phyloP scores from a whole-genome alignment of 2,888 invertebrate species.

The Caenorhabditis sp. region DNA sequence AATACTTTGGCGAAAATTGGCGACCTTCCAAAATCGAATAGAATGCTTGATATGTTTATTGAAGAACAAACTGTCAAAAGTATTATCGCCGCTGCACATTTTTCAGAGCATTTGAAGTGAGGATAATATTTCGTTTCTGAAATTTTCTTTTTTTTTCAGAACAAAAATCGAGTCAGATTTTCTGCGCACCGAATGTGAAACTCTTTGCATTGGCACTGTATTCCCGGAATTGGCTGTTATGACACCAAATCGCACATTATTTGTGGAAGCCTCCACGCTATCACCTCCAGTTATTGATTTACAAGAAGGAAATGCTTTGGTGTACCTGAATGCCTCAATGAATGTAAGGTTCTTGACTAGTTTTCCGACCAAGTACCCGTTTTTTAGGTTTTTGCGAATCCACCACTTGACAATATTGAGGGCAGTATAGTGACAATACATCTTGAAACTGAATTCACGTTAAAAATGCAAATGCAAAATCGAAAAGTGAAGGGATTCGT shows the following conservation, averaged over 20 bases:
- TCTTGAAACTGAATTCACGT: constrained; percentile 58
- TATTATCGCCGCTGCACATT: constrained; percentile 65
- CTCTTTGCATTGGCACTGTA: constrained; percentile 66
- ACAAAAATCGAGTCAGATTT: constrained; percentile 65
- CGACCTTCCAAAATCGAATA: constrained; percentile 50
- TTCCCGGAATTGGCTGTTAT: constrained; percentile 59
- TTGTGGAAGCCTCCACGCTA: constrained; percentile 59
- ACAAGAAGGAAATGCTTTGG: constrained; percentile 53
- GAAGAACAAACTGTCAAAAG: constrained; percentile 67
- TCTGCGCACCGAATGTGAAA: constrained; percentile 63
- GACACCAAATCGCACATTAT: constrained; percentile 54
- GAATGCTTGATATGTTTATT: constrained; percentile 66
- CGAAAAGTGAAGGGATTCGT: constrained; percentile 61
- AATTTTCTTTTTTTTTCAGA: constrained; percentile 17
- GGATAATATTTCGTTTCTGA: background rate
- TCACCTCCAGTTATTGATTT: constrained; percentile 63
- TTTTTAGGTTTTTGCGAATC: constrained; percentile 48
- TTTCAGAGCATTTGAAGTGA: constrained; percentile 57
- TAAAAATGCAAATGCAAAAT: constrained; percentile 61
- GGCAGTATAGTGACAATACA: constrained; percentile 52
- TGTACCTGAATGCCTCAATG: constrained; percentile 63
- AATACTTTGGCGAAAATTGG: constrained; percentile 1
- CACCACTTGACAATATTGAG: constrained; percentile 39
- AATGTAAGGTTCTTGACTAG: constrained; percentile 28
- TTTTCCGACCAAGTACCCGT: background rate